Evolutionary conservation across 2,797 vertebrate species (phyloP).

Genomic region (Adelosebastes latens): DNA sequence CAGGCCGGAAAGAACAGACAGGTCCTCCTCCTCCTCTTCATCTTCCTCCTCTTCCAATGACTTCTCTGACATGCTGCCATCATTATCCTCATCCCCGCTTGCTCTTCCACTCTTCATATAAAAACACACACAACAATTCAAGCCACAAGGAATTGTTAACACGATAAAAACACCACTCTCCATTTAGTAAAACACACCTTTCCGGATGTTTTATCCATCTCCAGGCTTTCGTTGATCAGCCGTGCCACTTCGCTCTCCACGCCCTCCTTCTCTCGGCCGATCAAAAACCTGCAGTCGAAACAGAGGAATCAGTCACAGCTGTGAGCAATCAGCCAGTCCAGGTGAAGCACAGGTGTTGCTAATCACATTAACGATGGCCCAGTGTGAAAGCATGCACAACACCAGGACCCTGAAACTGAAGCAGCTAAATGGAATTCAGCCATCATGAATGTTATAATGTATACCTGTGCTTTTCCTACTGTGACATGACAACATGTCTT

Average conservation of each 20-base stretch:
- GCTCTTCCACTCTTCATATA: constrained; percentile 30
- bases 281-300: constrained; percentile 86
- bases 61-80: constrained; percentile 33
- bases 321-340: not conserved
- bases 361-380: not conserved
- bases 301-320: constrained; percentile 2
- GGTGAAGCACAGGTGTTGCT: constrained; percentile 1
- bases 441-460: not conserved
- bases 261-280: constrained; percentile 92
- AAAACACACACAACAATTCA: not conserved
- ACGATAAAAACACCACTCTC: not conserved
- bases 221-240: constrained; percentile 91
- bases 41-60: constrained; percentile 56
- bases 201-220: constrained; percentile 82
- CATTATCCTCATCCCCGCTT: constrained; percentile 27
- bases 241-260: constrained; percentile 92
- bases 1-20: constrained; percentile 59
- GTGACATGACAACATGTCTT: not conserved
- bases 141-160: not conserved
- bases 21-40: constrained; percentile 21
- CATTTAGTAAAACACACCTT: constrained; percentile 64
- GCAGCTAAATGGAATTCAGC: not conserved
- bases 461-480: not conserved
- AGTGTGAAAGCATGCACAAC: no score
- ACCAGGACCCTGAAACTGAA: not conserved